Evolutionary conservation across 37 sponge, comb jelly and placozoan genomes (phyloP).

Genomic region (Dysidea cf. avara): DNA sequence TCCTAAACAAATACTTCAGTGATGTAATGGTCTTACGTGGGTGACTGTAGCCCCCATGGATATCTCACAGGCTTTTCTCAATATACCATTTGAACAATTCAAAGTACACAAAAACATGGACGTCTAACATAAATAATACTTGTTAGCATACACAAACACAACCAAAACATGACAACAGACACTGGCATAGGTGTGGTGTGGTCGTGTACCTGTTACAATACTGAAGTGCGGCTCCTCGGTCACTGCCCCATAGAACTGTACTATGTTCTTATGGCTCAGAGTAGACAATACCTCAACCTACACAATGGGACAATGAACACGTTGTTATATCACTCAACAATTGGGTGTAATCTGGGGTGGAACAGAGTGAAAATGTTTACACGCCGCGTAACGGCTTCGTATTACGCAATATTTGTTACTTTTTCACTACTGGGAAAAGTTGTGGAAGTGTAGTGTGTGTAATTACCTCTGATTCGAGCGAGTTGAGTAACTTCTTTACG

Average conservation of each 20-base stretch:
- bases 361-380: not conserved
- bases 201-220: constrained; percentile 67
- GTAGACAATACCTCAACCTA: constrained; percentile 81
- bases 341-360: not conserved
- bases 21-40: too few species aligned
- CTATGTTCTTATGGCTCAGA: constrained; percentile 83
- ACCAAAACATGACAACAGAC: not conserved
- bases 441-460: not conserved
- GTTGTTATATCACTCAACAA: too few species aligned
- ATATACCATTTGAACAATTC: too few species aligned
- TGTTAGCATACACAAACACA: too few species aligned
- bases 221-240: constrained; percentile 69
- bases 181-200: not conserved
- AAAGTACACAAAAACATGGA: too few species aligned
- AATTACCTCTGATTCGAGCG: constrained; percentile 70
- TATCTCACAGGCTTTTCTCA: too few species aligned
- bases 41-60: too few species aligned
- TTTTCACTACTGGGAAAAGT: not conserved
- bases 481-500: constrained; percentile 72
- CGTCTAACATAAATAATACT: too few species aligned
- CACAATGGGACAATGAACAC: too few species aligned
- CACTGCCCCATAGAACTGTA: constrained; percentile 90
- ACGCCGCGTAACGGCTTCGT: not conserved
- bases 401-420: not conserved
- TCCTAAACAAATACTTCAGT: too few species aligned